Evolutionary conservation across 2,888 invertebrate genomes (phyloP), one percentile per base, ranked within the genome.

Genomic region (Drosophila fulvimacula): DNA sequence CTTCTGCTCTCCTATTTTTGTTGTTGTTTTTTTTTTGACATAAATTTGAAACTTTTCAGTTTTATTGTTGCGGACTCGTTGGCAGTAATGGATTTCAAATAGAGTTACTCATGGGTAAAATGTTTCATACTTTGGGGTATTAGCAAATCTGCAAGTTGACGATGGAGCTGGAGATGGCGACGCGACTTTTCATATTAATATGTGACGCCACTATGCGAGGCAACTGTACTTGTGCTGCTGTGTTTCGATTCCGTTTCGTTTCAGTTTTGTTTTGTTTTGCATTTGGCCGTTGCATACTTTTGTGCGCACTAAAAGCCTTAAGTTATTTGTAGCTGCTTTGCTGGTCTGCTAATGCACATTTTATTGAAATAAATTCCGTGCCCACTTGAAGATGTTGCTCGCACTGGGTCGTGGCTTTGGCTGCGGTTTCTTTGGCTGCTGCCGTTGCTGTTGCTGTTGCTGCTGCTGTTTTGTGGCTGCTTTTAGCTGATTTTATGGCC

Each of bases 81-180:
- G 87, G 85, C 85, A 78, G 82, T 85, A 85, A 85, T 85, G 85
- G 89, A 85, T 85, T 85, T 89, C 85, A 80, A 85, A 85, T 89
- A 84, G 85, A 89, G 89, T 85, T 89, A 87, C 89, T 85, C 85
- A 85, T 87, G 85, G 89, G 87, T 89, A 87, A 85, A 89, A 85
- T 85, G 82, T 82, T 84, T 75, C 88, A 82, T 85, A 87, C 89
- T 89, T 88, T 87, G 80, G 85, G 89, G 89, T 84, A 85, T 85
- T 85, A 89, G 84, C 88, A 87, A 84, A 89, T 85, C 84, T 87
- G 88, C 62, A 70, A 69, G 63, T 70, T 65, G 83, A 51, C 46
- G 65, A 68, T 52, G n/a, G n/a, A n/a, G n/a, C n/a, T n/a, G n/a
- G n/a, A n/a, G 53, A 19, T 10, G 39, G 11, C 42, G 21, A 59